Conservation (phyloP, 2,113 vertebrate species). For the Ailuropoda melanoleuca region DNA sequence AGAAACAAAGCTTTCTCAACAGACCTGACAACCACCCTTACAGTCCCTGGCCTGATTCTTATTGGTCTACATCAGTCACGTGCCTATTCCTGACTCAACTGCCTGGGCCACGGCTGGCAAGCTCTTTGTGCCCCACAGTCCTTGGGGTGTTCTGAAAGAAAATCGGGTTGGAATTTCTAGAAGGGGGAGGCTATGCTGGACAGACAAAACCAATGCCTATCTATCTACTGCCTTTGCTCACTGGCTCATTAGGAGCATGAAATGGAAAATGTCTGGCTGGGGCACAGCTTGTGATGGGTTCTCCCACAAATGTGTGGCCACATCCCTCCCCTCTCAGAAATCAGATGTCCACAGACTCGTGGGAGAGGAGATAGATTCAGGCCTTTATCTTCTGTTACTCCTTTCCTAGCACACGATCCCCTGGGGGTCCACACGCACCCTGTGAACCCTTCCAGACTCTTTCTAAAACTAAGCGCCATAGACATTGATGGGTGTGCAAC, state of each 20-base stretch:
- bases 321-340: background rate
- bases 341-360: background rate
- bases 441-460: background rate
- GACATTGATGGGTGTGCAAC: background rate
- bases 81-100: background rate
- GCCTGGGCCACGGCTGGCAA: accelerated
- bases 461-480: background rate
- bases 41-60: background rate
- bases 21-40: background rate
- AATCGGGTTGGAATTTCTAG: background rate
- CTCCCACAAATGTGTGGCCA: too few species aligned
- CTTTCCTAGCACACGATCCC: background rate
- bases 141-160: background rate
- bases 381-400: background rate
- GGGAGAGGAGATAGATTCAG: background rate
- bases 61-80: background rate
- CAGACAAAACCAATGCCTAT: background rate
- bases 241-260: background rate
- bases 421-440: background rate
- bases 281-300: background rate
- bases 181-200: background rate
- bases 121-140: accelerated
- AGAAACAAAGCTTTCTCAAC: background rate
- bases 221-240: background rate
- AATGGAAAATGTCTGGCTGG: background rate